Evolutionary conservation across 2,113 vertebrate genomes (phyloP).

Genomic region (Atlantisia rogersi): DNA sequence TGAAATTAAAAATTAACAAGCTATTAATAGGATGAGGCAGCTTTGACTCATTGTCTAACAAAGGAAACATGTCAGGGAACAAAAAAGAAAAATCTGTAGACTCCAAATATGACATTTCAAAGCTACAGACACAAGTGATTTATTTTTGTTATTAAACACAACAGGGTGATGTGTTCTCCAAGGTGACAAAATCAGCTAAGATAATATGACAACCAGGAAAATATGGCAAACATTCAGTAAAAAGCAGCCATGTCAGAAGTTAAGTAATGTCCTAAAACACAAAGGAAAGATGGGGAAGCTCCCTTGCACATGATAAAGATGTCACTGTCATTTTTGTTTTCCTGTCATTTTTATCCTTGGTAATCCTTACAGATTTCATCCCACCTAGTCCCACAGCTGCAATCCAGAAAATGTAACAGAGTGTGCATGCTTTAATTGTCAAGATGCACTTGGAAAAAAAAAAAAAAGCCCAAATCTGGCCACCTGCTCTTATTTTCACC

Average conservation of each 20-base stretch:
- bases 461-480: not conserved
- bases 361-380: not conserved
- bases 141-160: not conserved
- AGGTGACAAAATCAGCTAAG: not conserved
- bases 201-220: not conserved
- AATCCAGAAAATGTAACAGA: not conserved
- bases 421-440: not conserved
- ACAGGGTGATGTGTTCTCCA: not conserved
- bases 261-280: not conserved
- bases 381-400: not conserved
- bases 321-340: not conserved
- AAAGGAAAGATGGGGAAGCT: not conserved
- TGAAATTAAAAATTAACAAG: constrained; percentile 50
- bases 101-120: not conserved
- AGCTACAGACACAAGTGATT: not conserved
- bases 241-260: not conserved
- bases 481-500: not conserved
- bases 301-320: not conserved
- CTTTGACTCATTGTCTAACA: constrained; percentile 47
- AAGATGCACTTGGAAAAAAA: not conserved
- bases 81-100: not conserved
- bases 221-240: not conserved
- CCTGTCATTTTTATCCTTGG: not conserved
- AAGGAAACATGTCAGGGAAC: not conserved
- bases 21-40: constrained; percentile 55